Conservation (phyloP, 2,113 vertebrate genomes). For the Podocnemis expansa region DNA sequence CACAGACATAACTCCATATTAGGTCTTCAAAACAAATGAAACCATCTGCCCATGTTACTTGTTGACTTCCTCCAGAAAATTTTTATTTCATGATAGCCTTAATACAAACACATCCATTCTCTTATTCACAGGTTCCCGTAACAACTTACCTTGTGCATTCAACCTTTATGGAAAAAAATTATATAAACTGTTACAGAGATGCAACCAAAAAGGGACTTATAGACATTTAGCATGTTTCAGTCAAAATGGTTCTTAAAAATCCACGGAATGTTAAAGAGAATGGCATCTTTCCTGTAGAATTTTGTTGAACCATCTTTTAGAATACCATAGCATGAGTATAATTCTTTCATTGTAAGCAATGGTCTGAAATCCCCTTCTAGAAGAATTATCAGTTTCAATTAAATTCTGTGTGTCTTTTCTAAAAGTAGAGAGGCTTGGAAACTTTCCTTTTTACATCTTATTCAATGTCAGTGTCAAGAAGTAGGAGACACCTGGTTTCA, state of each 20-base stretch:
- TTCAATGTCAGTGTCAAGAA: constrained; percentile 50
- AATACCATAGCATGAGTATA: background rate
- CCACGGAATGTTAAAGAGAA: constrained; percentile 9
- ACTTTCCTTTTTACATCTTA: background rate
- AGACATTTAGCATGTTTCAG: constrained; percentile 36
- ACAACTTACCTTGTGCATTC: constrained; percentile 14
- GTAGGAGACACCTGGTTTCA: constrained; percentile 62
- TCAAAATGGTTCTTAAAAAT: background rate
- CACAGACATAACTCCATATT: constrained; percentile 2
- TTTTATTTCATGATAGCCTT: constrained; percentile 48
- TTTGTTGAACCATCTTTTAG: background rate
- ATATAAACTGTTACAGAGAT: background rate
- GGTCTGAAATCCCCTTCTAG: background rate
- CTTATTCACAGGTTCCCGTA: constrained; percentile 4
- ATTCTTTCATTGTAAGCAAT: background rate
- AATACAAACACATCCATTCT: constrained; percentile 40
- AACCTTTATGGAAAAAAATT: constrained; percentile 21
- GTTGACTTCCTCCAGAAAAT: constrained; percentile 36
- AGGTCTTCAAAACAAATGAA: constrained; percentile 50
- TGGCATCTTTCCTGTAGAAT: constrained; percentile 16
- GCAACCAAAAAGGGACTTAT: constrained; percentile 42
- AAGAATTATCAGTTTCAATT: background rate
- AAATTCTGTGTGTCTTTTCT: background rate
- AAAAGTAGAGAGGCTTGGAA: background rate
- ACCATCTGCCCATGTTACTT: constrained; percentile 8